Percentiles rank a stretch among this genome's conserved stretches.
phyloP scores from a whole-genome alignment of 1,140 invertebrate species.

The Panagrolaimus sp. region DNA sequence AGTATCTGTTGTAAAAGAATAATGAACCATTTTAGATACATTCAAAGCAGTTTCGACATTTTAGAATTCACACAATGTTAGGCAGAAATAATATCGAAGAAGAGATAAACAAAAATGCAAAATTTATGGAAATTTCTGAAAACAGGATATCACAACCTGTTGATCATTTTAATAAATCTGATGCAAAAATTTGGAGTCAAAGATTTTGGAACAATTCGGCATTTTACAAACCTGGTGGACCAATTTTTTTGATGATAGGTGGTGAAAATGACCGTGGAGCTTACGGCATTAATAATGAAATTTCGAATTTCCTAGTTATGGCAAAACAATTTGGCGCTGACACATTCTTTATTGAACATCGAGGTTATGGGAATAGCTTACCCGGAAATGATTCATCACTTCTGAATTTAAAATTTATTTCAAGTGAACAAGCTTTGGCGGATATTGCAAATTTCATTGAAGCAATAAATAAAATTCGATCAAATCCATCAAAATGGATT shows the following conservation, averaged over 20 bases:
- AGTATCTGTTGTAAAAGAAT: no score
- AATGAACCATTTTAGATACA: no score
- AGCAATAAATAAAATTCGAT: conserved; percentile 36
- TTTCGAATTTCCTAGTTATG: not conserved
- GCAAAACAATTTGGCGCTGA: conserved; percentile 27
- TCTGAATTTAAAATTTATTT: conserved; percentile 42
- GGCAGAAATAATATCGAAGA: no score
- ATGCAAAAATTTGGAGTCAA: conserved; percentile 53
- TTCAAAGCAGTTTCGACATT: no score
- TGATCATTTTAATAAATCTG: not conserved
- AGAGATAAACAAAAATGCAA: no score
- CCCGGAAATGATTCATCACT: conserved; percentile 36
- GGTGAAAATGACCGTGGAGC: conserved; percentile 15
- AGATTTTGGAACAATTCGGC: conserved; percentile 74
- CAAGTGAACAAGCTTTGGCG: conserved; percentile 48
- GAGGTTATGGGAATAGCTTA: conserved; percentile 26
- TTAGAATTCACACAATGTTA: no score
- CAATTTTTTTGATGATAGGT: conserved; percentile 82
- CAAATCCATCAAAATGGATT: conserved; percentile 70
- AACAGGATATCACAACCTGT: not conserved
- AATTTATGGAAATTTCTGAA: no score
- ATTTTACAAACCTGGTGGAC: conserved; percentile 68
- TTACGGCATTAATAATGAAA: conserved; percentile 6
- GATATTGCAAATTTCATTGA: conserved; percentile 50
- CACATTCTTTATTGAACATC: conserved; percentile 24